These are phyloP conservation scores for Picathartes gymnocephalus DNA, from an alignment of 2,113 vertebrate species.

Conservation along the genomic window DNA sequence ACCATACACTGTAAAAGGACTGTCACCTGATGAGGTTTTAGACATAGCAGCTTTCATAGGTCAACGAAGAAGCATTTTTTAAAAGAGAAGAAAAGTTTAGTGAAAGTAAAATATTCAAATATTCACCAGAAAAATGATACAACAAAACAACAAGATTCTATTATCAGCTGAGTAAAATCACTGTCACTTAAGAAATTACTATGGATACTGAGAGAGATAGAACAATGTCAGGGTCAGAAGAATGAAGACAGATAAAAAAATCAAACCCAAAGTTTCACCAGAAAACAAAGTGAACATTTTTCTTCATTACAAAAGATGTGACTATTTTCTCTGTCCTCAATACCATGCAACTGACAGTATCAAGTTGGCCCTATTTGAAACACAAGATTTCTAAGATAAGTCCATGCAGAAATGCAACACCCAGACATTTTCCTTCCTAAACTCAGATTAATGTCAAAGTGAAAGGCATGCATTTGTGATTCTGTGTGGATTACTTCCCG, in stretches of 20 bases:
- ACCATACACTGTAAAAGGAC: not conserved
- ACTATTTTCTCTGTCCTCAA: not conserved
- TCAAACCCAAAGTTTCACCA: not conserved
- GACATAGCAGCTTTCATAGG: not conserved
- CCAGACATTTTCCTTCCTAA: not conserved
- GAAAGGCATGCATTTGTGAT: not conserved
- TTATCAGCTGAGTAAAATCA: not conserved
- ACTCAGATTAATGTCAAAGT: not conserved
- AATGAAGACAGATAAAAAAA: not conserved
- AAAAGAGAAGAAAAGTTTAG: not conserved
- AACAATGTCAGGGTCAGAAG: not conserved
- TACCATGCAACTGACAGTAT: not conserved
- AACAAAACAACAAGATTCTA: not conserved
- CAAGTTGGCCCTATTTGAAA: not conserved
- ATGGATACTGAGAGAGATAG: not conserved
- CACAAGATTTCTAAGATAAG: not conserved
- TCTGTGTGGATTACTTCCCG: not conserved
- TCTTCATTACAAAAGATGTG: not conserved
- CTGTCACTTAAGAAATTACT: not conserved
- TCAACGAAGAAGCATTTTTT: not conserved
- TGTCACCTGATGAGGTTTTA: not conserved
- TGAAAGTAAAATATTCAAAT: not conserved
- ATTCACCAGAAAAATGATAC: not conserved
- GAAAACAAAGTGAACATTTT: not conserved
- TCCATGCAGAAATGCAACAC: not conserved